These are phyloP conservation scores for Ranitomeya imitator DNA, from an alignment of 2,113 vertebrate genomes.

Conservation along the genomic window DNA sequence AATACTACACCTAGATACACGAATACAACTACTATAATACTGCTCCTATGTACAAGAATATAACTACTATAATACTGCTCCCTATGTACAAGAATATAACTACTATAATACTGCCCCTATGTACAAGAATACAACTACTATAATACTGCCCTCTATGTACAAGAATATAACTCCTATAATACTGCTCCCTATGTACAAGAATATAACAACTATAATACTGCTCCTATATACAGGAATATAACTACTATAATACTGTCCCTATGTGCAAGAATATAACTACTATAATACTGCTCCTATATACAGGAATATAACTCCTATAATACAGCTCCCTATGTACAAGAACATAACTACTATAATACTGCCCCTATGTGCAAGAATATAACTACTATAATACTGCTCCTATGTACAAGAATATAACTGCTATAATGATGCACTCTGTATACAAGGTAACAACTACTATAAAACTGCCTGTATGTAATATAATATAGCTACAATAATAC, in stretches of 20 bases:
- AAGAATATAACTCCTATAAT: background rate
- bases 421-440: no score
- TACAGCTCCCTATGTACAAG: background rate
- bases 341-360: no score
- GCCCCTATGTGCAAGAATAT: no score
- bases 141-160: background rate
- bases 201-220: background rate
- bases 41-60: no score
- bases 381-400: no score
- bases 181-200: no score
- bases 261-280: constrained; percentile 8
- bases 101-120: no score
- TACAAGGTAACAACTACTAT: background rate
- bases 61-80: no score
- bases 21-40: no score
- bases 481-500: no score
- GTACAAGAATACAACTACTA: background rate
- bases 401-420: no score
- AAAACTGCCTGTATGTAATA: background rate
- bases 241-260: background rate
- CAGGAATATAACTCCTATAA: constrained; percentile 15
- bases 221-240: background rate
- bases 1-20: background rate
- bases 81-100: no score
- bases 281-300: constrained; percentile 11